These are phyloP conservation scores for Papilio elwesi DNA, from an alignment of 2,888 invertebrate genomes.

Conservation along the genomic window DNA sequence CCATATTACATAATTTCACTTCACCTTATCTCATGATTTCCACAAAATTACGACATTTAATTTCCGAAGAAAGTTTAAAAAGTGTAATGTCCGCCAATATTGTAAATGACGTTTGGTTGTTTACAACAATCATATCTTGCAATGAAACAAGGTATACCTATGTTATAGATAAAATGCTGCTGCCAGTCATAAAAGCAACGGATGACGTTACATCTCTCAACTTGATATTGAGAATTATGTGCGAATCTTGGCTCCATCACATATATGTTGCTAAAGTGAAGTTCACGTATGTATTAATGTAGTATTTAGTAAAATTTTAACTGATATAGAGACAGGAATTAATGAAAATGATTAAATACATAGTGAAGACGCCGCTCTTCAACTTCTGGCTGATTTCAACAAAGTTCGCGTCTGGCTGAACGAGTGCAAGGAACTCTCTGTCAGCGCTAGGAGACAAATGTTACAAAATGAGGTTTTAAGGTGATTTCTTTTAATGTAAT, in stretches of 20 bases:
- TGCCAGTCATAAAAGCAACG: constrained; percentile 91
- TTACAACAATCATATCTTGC: too few relatives aligned
- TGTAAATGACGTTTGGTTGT: too few relatives aligned
- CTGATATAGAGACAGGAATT: background rate
- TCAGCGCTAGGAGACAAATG: constrained; percentile 82
- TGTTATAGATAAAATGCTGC: constrained; percentile 87
- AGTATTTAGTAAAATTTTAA: constrained; percentile 4
- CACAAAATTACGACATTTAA: too few relatives aligned
- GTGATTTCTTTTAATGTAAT: constrained; percentile 48
- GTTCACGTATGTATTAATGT: constrained; percentile 84
- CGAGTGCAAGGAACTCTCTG: constrained; percentile 83
- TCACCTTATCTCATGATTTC: too few relatives aligned
- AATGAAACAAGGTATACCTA: too few relatives aligned
- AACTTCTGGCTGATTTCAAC: constrained; percentile 92
- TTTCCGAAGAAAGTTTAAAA: too few relatives aligned
- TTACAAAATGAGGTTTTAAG: constrained; percentile 86
- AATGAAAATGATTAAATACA: background rate
- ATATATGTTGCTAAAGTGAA: constrained; percentile 92
- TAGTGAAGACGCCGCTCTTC: constrained; percentile 89
- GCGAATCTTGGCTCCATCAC: constrained; percentile 94
- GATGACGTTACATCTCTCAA: constrained; percentile 89
- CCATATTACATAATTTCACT: too few relatives aligned
- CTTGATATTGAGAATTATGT: constrained; percentile 91
- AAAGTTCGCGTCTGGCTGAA: constrained; percentile 91
- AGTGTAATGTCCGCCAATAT: too few relatives aligned